Evolutionary conservation across 2,888 invertebrate species (phyloP), one percentile per base, ranked within the genome.

Genomic region (Agrotis segetum): DNA sequence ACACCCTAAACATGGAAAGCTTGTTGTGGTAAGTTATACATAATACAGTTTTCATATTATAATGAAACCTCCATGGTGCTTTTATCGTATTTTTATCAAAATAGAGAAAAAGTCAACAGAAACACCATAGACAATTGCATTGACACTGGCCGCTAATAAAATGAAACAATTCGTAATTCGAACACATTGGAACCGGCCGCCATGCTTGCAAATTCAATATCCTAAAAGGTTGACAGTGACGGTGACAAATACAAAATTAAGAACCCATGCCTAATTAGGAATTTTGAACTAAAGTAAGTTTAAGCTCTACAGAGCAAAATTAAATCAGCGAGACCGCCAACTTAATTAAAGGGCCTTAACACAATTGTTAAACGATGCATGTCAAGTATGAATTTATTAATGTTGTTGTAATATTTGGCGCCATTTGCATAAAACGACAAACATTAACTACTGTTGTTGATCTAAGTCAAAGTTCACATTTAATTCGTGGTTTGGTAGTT

Each of bases 11-110:
- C 98, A 97, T 91, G 98, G 98, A 80, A 97, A 97, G 90, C 96
- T 99, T 85, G 96, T 98, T 89, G 97, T 99, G 98, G 99, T 99
- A 96, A 98, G 98, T 96, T 40, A 0, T 40, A 11, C 1, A 11
- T 96, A 34, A 0, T 40, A 11, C 1, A 11, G 9, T 40, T 11
- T 40, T 40, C 1, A 40, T 40, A 40, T 11, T 11, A 40, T 11
- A 9, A 40, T 40, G 11, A 0, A 40, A 40, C 40, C 40, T 40
- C 40, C 9, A 11, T 40, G 40, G 9, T 40, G 40, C 9, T 5
- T 2, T 1, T 2, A 40, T 7, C 34, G 34, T 34, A 34, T 7
- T n/a, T 21, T n/a, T 40, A 4, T 16, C 9, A 61, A 2, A 46
- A 46, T n/a, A 17, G 7, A 29, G 13, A 56, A 50, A 29, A 34